A percentile compares a stretch with the other conserved stretches of the same genome.
These are phyloP conservation scores for Miichthys miiuy DNA, from an alignment of 2,797 vertebrate genomes.

Conservation along the genomic window DNA sequence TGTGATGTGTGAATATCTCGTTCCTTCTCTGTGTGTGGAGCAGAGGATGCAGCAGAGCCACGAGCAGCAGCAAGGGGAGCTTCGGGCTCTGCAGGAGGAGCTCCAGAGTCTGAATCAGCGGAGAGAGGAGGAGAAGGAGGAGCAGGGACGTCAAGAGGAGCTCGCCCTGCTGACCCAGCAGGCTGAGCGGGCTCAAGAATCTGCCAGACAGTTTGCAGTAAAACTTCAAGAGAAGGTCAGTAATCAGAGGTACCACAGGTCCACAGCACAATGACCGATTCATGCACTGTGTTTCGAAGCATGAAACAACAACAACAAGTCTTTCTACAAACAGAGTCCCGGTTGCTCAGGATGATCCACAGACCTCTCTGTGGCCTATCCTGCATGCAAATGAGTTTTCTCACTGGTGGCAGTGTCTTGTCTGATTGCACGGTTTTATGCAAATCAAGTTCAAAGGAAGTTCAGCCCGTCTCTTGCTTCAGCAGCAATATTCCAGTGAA, in stretches of 20 bases:
- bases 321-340: neutral
- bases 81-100: slow-evolving; percentile 49
- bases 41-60: slow-evolving; percentile 75
- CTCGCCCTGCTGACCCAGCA: slow-evolving; percentile 58
- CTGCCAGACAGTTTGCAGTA: slow-evolving; percentile 49
- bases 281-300: neutral
- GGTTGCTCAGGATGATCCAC: neutral
- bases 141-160: slow-evolving; percentile 45
- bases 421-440: slow-evolving; percentile 28
- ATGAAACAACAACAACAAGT: neutral
- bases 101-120: slow-evolving; percentile 57
- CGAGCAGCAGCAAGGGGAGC: slow-evolving; percentile 61
- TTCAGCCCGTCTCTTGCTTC: neutral
- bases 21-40: neutral
- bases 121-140: slow-evolving; percentile 39
- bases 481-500: slow-evolving; percentile 1
- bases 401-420: slow-evolving; percentile 1
- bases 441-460: slow-evolving; percentile 25
- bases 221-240: slow-evolving; percentile 81
- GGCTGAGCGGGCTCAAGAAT: slow-evolving; percentile 65
- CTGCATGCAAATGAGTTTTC: slow-evolving; percentile 33
- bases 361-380: neutral
- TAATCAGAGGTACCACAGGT: neutral
- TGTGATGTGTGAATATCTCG: neutral
- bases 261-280: neutral